Conservation (phyloP, 2,797 vertebrate species). For the Leptoclinus maculatus region DNA sequence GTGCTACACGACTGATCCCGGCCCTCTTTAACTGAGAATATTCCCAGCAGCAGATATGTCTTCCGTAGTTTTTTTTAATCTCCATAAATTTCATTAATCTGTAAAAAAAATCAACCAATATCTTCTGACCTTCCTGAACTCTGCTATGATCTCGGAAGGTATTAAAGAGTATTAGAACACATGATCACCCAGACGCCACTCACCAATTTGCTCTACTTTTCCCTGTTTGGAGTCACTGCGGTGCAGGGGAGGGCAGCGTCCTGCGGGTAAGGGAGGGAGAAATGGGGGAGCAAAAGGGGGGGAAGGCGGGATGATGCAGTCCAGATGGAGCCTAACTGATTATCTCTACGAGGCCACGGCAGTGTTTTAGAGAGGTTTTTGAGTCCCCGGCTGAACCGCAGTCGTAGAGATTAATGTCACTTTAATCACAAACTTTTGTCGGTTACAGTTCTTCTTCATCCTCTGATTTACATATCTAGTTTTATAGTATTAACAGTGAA, state of each 20-base stretch:
- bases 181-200: conserved; percentile 48
- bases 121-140: conserved; percentile 47
- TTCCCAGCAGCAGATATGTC: neutral
- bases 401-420: conserved; percentile 29
- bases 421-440: conserved; percentile 20
- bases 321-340: conserved; percentile 74
- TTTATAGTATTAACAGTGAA: neutral
- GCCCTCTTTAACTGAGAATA: neutral
- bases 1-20: neutral
- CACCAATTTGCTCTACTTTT: conserved; percentile 73
- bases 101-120: conserved; percentile 44
- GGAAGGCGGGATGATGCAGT: conserved; percentile 52
- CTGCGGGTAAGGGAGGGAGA: conserved; percentile 35
- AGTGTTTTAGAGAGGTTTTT: conserved; percentile 45
- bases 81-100: conserved; percentile 41
- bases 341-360: conserved; percentile 41
- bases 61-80: conserved; percentile 48
- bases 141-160: conserved; percentile 50
- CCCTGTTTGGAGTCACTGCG: conserved; percentile 56
- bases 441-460: neutral
- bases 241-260: conserved; percentile 49
- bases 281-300: neutral
- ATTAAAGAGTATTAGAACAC: conserved; percentile 71
- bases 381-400: conserved; percentile 51
- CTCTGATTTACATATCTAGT: neutral